Conservation (phyloP, 2,113 vertebrate species). For the Onychorhynchus coronatus region DNA sequence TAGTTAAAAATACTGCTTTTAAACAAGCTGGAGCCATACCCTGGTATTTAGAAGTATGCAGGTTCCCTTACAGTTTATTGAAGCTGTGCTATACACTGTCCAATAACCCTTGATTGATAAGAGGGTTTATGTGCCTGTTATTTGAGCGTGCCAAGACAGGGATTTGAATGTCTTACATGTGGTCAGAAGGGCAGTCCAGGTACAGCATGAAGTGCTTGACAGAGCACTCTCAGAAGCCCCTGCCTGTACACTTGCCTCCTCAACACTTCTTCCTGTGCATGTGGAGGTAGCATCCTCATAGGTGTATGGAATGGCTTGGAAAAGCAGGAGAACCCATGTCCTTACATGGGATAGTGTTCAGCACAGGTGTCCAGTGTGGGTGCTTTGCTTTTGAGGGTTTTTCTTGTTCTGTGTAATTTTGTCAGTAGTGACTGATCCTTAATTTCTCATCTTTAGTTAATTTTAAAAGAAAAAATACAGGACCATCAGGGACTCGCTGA, state of each 20-base stretch:
- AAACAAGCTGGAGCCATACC: not conserved
- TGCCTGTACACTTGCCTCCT: not conserved
- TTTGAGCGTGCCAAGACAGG: not conserved
- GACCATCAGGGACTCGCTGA: not conserved
- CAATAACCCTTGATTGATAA: not conserved
- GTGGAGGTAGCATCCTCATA: not conserved
- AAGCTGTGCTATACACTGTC: not conserved
- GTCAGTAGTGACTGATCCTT: not conserved
- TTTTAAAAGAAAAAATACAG: not conserved
- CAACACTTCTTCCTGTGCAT: not conserved
- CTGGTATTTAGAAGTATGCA: not conserved
- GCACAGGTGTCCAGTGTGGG: accelerated
- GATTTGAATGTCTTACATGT: not conserved
- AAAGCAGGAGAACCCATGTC: not conserved
- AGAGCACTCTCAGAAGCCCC: not conserved
- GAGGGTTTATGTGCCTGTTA: not conserved
- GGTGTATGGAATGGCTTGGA: not conserved
- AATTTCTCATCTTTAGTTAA: not conserved
- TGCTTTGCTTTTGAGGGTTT: not conserved
- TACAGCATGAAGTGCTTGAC: not conserved
- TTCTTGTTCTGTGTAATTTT: not conserved
- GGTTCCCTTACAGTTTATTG: not conserved
- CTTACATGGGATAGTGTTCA: not conserved
- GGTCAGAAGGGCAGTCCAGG: not conserved
- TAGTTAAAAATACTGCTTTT: not conserved